phyloP scores from a whole-genome alignment of 2,797 vertebrate genomes.

The Pseudochirops corinnae region DNA sequence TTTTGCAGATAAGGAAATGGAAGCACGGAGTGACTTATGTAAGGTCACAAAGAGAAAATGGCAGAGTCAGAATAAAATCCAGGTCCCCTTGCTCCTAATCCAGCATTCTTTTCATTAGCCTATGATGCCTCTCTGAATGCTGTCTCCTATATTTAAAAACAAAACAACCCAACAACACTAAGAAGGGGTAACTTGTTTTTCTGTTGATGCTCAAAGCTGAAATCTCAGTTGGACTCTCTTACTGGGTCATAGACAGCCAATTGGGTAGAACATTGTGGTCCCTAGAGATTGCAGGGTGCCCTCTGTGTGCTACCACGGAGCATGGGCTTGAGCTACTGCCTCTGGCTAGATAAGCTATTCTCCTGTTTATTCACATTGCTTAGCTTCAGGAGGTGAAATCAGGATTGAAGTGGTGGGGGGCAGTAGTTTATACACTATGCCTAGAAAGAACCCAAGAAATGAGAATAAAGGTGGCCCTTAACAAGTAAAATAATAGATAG shows the following conservation, averaged over 20 bases:
- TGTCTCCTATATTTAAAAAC: background rate
- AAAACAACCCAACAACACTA: background rate
- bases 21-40: background rate
- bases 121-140: background rate
- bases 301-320: background rate
- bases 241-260: background rate
- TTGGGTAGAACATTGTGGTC: background rate
- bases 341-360: background rate
- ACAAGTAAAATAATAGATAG: background rate
- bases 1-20: background rate
- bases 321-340: background rate
- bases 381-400: background rate
- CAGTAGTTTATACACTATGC: background rate
- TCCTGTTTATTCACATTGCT: background rate
- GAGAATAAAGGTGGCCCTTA: background rate
- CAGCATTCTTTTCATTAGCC: background rate
- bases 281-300: background rate
- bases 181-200: background rate
- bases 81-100: background rate
- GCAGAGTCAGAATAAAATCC: background rate
- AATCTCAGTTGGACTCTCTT: background rate
- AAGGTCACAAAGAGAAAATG: background rate
- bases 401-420: slow-evolving; percentile 27
- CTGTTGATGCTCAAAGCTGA: background rate
- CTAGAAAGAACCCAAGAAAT: background rate